phyloP scores from a whole-genome alignment of 2,113 vertebrate species.

The Elanus axillaris region DNA sequence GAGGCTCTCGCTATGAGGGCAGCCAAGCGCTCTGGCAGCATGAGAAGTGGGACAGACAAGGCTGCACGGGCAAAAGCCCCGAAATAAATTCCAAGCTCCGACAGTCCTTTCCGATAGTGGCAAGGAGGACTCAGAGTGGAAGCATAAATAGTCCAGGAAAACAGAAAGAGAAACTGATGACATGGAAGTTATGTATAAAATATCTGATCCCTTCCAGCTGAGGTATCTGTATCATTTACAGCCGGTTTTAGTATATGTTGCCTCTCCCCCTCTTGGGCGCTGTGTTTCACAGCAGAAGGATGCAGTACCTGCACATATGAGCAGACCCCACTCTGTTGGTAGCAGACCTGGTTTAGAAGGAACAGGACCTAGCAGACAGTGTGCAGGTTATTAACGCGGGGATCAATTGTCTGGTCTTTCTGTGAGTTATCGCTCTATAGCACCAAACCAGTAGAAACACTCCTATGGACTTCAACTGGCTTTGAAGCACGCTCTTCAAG shows the following conservation, averaged over 20 bases:
- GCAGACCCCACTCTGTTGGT: neutral
- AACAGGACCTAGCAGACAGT: neutral
- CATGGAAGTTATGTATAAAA: neutral
- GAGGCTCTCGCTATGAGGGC: neutral
- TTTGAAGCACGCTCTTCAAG: neutral
- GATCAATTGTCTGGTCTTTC: neutral
- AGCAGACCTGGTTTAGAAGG: neutral
- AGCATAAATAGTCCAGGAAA: neutral
- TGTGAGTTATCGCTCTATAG: neutral
- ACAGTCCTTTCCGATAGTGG: fast-evolving
- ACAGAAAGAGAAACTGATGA: neutral
- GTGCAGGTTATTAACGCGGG: neutral
- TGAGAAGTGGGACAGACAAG: neutral
- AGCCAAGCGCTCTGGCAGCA: neutral
- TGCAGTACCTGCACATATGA: neutral
- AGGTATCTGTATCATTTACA: neutral
- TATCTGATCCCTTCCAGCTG: neutral
- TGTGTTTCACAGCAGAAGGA: neutral
- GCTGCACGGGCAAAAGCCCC: neutral
- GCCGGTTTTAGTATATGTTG: neutral
- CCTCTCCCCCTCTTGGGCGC: neutral
- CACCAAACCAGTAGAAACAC: neutral
- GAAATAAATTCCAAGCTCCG: neutral
- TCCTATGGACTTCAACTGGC: neutral
- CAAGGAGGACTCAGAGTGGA: neutral